Evolutionary conservation across 1,140 invertebrate genomes (phyloP), one percentile per base, ranked within the genome.

Genomic region (Solenopsis fugax): DNA sequence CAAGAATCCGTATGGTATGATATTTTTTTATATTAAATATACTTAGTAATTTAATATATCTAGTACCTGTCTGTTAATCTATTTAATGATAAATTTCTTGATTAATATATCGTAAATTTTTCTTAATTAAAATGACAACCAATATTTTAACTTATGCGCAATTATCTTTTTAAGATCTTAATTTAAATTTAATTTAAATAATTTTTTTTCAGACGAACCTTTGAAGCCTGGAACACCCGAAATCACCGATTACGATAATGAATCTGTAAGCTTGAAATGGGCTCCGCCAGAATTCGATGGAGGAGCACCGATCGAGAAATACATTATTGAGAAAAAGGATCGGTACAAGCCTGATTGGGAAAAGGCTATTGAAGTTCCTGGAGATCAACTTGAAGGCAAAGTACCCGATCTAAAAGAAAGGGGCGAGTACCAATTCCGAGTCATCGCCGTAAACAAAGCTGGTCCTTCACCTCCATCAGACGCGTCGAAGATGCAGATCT

Each of bases 241-340:
- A 93, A 97, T 99, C 29, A 97, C 97, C 4, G 98, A 99, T 93
- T 99, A 98, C 92, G 98, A 99, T 93, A 98, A 99, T 95, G 97
- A 98, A 92, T 98, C 98, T 86, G 98, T 99, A 0, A 98, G 98
- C 85, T 96, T 99, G 34, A 98, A 99, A 95, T 99, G 99, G 99
- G 97, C 97, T 1, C 96, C 98, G 18, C 99, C 99, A n/a, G 96
- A 96, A 69, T 97, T 95, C 85, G 99, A 99, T 95, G 99, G 99
- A 84, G 99, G 99, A 34, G 97, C 98, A 37, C 98, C 98, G 9
- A 98, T 99, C 92, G 98, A 98, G 91, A 99, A 99, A 95, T 99
- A 99, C 94, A 98, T 99, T 69, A 98, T 99, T 91, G 99, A 99
- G 96, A 99, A 99, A 96, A 98, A 98, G 94, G 98, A 98, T 92